Conservation (phyloP, 1,140 invertebrate genomes). For the Euwallacea fornicatus region DNA sequence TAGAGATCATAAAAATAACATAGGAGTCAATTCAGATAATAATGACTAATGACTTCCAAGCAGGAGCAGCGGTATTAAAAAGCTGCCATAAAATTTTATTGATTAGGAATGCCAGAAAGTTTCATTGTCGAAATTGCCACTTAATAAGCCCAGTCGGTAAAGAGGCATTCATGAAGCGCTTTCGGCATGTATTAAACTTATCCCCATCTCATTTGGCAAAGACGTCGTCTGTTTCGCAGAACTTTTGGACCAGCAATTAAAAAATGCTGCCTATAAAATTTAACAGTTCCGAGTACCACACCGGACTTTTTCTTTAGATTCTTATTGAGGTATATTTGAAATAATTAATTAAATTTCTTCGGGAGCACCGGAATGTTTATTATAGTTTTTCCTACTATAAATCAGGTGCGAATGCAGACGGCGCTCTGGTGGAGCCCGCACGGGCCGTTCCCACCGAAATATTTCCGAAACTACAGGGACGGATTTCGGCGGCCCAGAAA, state of each 20-base stretch:
- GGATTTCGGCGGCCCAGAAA: not conserved
- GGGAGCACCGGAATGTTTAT: slow-evolving; percentile 47
- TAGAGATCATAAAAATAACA: not conserved
- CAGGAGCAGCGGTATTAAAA: slow-evolving; percentile 19
- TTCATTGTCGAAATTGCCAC: slow-evolving; percentile 35
- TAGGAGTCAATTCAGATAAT: not conserved
- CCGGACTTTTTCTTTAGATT: slow-evolving; percentile 45
- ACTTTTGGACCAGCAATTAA: slow-evolving; percentile 44
- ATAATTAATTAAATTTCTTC: slow-evolving; percentile 52
- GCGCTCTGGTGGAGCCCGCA: slow-evolving; percentile 44
- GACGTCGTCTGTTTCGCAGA: slow-evolving; percentile 39
- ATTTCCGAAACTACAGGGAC: slow-evolving; percentile 37
- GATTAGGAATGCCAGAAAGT: slow-evolving; percentile 32
- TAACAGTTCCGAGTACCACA: slow-evolving; percentile 49
- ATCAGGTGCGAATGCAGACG: slow-evolving; percentile 48
- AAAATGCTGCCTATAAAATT: slow-evolving; percentile 48
- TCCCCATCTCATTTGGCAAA: slow-evolving; percentile 29
- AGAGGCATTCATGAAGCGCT: slow-evolving; percentile 33
- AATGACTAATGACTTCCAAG: slow-evolving; percentile 19
- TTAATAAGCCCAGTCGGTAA: slow-evolving; percentile 34
- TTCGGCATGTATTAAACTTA: slow-evolving; percentile 36
- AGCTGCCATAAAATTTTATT: slow-evolving; percentile 28
- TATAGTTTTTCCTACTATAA: slow-evolving; percentile 47
- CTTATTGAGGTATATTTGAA: slow-evolving; percentile 50
- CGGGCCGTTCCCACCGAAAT: slow-evolving; percentile 44